phyloP scores from a whole-genome alignment of 2,797 vertebrate species.

The Oreochromis grahami region DNA sequence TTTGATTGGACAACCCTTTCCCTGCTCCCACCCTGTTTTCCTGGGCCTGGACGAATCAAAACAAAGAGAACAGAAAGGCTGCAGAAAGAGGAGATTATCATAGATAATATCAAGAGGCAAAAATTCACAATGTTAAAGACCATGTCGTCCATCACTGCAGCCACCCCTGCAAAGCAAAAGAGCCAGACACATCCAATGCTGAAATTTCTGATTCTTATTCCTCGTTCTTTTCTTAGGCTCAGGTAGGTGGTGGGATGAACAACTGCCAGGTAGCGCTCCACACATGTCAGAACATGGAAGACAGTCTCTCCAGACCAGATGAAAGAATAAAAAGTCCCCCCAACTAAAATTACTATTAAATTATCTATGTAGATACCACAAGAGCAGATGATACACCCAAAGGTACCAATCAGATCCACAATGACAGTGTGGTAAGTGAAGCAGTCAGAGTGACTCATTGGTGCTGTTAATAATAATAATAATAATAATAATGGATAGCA shows the following conservation, averaged over 20 bases:
- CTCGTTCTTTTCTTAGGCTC: accelerated
- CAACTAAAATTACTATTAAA: background rate
- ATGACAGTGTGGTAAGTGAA: background rate
- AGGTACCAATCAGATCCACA: background rate
- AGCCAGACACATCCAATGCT: background rate
- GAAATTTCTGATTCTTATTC: background rate
- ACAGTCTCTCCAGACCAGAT: background rate
- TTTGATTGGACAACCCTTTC: background rate
- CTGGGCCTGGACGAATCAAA: background rate
- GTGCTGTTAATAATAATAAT: too few relatives aligned
- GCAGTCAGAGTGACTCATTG: background rate
- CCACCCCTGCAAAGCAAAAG: background rate
- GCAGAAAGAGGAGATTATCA: background rate
- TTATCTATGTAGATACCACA: background rate
- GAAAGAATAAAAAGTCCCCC: background rate
- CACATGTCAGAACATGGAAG: background rate
- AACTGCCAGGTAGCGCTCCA: background rate
- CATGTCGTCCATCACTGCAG: background rate
- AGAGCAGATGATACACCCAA: background rate
- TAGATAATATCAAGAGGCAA: background rate
- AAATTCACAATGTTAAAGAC: background rate
- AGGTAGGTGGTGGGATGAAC: background rate
- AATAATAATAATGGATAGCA: too few relatives aligned
- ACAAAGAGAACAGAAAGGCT: background rate
- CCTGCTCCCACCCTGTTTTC: background rate